phyloP scores from a whole-genome alignment of 1,140 invertebrate species.

The Neodiprion pinetum region DNA sequence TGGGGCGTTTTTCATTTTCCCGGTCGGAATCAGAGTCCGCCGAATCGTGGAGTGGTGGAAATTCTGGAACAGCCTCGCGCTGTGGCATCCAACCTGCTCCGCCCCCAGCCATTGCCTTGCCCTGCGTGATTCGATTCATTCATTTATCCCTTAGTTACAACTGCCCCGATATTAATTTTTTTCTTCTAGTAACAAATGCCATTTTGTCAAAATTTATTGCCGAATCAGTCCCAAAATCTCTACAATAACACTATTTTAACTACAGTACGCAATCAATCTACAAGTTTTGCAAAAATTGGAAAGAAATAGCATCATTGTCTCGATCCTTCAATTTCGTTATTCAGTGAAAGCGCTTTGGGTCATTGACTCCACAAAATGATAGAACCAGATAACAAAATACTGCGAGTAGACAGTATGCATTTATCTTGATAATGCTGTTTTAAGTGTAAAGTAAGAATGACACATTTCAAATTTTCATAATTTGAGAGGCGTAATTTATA shows the following conservation, averaged over 20 bases:
- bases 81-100: constrained; percentile 52
- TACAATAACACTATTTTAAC: constrained; percentile 6
- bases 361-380: too few relatives aligned
- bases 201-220: neutral
- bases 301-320: too few relatives aligned
- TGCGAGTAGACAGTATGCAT: too few relatives aligned
- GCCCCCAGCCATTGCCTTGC: constrained; percentile 56
- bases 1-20: constrained; percentile 58
- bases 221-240: constrained; percentile 7
- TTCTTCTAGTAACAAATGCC: neutral
- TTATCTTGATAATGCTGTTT: too few relatives aligned
- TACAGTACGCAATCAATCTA: constrained; percentile 1
- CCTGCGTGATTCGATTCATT: constrained; percentile 52
- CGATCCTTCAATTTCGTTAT: too few relatives aligned
- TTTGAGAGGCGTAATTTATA: too few relatives aligned
- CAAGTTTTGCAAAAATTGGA: too few relatives aligned
- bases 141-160: constrained; percentile 3
- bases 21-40: constrained; percentile 62
- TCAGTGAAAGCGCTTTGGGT: too few relatives aligned
- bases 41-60: constrained; percentile 59
- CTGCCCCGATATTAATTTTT: too few relatives aligned
- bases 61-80: constrained; percentile 56
- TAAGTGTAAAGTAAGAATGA: too few relatives aligned
- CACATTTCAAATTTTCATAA: too few relatives aligned
- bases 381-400: too few relatives aligned